Evolutionary conservation across 2,113 vertebrate genomes (phyloP).

Genomic region (Ahaetulla prasina): DNA sequence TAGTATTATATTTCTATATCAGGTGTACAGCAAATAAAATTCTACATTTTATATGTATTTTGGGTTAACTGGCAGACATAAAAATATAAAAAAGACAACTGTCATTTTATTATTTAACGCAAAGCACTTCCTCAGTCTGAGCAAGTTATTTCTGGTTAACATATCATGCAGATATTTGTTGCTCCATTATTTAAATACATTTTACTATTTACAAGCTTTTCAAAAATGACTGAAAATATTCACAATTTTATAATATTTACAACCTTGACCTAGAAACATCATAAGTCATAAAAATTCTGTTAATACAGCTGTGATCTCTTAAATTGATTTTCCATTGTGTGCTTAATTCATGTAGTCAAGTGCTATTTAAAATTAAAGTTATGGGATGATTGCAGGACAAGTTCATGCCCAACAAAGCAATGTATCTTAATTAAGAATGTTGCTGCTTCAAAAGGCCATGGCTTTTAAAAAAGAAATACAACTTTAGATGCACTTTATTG

Average conservation of each 20-base stretch:
- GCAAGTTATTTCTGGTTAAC: conserved; percentile 6
- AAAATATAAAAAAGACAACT: conserved; percentile 38
- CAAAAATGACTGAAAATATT: conserved; percentile 3
- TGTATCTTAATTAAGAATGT: conserved; percentile 3
- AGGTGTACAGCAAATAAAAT: conserved; percentile 44
- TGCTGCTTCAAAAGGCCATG: not conserved
- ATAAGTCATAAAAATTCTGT: not conserved
- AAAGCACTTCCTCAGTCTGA: conserved; percentile 10
- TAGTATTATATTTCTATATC: conserved; percentile 48
- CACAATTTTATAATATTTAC: not conserved
- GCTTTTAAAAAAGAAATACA: not conserved
- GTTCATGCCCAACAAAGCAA: not conserved
- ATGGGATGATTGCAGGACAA: not conserved
- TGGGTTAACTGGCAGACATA: conserved; percentile 44
- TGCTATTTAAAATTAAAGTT: not conserved
- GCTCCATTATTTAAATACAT: not conserved
- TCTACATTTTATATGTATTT: conserved; percentile 54
- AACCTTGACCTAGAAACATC: not conserved
- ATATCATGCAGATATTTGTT: not conserved
- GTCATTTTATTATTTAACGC: conserved; percentile 26
- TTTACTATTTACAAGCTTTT: not conserved
- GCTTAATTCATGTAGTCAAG: not conserved
- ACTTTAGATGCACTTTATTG: conserved; percentile 8
- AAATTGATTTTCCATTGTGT: not conserved
- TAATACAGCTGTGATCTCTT: not conserved